phyloP scores from a whole-genome alignment of 2,888 invertebrate genomes.

The Gastrophysa polygoni region DNA sequence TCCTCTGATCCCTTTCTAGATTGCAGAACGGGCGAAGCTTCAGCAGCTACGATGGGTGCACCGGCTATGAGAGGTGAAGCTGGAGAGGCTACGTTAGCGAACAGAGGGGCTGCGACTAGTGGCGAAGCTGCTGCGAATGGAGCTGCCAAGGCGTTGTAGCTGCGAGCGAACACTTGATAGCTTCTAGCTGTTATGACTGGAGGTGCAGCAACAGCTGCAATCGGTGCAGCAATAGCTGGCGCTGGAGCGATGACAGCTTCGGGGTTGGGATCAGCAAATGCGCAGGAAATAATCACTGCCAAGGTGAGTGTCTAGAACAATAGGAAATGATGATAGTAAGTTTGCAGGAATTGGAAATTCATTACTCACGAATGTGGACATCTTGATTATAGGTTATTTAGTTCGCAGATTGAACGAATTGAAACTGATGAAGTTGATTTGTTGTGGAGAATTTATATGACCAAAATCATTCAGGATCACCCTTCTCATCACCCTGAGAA shows the following conservation, averaged over 20 bases:
- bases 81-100: background rate
- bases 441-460: conserved; percentile 3
- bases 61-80: conserved; percentile 10
- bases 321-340: background rate
- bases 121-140: background rate
- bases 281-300: conserved; percentile 30
- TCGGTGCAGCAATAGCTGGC: conserved; percentile 46
- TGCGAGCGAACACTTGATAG: conserved; percentile 67
- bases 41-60: conserved; percentile 4
- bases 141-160: conserved; percentile 64
- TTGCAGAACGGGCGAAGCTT: background rate
- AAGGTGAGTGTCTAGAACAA: background rate
- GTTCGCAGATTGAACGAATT: background rate
- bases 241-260: conserved; percentile 53
- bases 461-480: background rate
- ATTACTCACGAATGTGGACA: conserved; percentile 3
- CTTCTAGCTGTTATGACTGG: conserved; percentile 68
- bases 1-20: background rate
- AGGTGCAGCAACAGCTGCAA: conserved; percentile 45
- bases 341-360: background rate
- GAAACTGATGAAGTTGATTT: background rate
- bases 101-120: background rate
- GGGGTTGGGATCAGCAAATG: conserved; percentile 48
- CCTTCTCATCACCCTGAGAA: background rate
- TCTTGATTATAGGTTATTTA: background rate